Percentiles rank a stretch among this genome's conserved stretches.
Conservation (phyloP, 1,140 invertebrate genomes). For the Bombus terrestris region DNA sequence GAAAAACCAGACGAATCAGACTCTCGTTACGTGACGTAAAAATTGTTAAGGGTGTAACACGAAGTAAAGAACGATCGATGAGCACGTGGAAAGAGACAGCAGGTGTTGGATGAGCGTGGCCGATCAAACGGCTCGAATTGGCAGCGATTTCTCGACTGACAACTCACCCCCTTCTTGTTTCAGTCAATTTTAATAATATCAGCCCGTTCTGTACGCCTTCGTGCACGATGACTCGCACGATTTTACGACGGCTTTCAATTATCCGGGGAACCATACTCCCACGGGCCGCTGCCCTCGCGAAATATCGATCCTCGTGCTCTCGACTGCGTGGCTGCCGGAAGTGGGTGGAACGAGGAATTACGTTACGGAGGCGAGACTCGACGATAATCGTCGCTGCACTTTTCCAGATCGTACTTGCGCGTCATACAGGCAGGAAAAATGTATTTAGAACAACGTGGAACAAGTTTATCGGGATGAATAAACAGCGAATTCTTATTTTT, state of each 20-base stretch:
- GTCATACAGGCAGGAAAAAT: background rate
- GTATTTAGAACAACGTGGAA: background rate
- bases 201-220: slow-evolving; percentile 29
- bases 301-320: slow-evolving; percentile 65
- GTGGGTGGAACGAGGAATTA: slow-evolving; percentile 54
- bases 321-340: slow-evolving; percentile 41
- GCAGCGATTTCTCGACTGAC: slow-evolving; percentile 71
- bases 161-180: slow-evolving; percentile 12
- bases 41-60: background rate
- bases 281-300: slow-evolving; percentile 44
- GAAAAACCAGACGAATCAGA: background rate
- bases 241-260: slow-evolving; percentile 74
- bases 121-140: slow-evolving; percentile 73
- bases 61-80: slow-evolving; percentile 48
- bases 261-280: slow-evolving; percentile 60
- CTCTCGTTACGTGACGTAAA: background rate
- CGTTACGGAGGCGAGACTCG: slow-evolving; percentile 43
- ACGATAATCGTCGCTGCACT: slow-evolving; percentile 19
- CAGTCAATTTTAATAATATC: slow-evolving; percentile 76
- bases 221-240: slow-evolving; percentile 70
- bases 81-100: slow-evolving; percentile 39
- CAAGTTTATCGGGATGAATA: background rate
- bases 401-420: background rate
- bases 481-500: no score
- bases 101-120: slow-evolving; percentile 72